Evolutionary conservation across 2,797 vertebrate species (phyloP), one percentile per base, ranked within the genome.

Genomic region (Pygocentrus nattereri): DNA sequence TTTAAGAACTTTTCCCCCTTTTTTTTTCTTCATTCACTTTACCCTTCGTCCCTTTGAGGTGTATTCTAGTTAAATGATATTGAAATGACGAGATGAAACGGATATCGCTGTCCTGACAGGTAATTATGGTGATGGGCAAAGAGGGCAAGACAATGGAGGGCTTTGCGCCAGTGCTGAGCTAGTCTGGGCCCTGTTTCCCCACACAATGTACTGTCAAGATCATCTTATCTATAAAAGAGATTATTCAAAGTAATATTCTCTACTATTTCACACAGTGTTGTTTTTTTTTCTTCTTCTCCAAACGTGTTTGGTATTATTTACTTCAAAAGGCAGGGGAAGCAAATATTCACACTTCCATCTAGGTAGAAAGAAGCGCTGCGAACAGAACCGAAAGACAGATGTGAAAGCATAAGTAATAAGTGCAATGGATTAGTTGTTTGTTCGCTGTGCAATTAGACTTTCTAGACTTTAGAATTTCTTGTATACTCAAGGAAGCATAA

Each of bases 31-130:
- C 27, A 62, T 74, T 41, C 52, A 50, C 34, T 50, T 54, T 6
- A 44, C 47, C 11, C 11, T 12, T 58, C 31, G 59, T 54, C 54
- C 34, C 21, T 25, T 50, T 27, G 38, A 84, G 89, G 88, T 82
- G 21, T 78, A 80, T 84, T 85, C 71, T 83, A 74, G 73, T 80
- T 86, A 68, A 81, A 85, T 90, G 86, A 80, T 80, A 73, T 86
- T 84, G 80, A 82, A 89, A 88, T 87, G 81, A 83, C 58, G 77
- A 85, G 83, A 87, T 90, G 86, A 90, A 92, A 89, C 82, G 86
- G 88, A 12, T 58, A 87, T 85, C 85, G 68, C 80, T 85, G 84
- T 85, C 86, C 80, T 92, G 90, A 90, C 89, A 90, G 90, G 74
- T 87, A 85, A 85, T 89, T 88, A 84, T 83, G 76, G 84, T 88